phyloP scores from a whole-genome alignment of 2,113 vertebrate species.

The Paraplagusia blochii region DNA sequence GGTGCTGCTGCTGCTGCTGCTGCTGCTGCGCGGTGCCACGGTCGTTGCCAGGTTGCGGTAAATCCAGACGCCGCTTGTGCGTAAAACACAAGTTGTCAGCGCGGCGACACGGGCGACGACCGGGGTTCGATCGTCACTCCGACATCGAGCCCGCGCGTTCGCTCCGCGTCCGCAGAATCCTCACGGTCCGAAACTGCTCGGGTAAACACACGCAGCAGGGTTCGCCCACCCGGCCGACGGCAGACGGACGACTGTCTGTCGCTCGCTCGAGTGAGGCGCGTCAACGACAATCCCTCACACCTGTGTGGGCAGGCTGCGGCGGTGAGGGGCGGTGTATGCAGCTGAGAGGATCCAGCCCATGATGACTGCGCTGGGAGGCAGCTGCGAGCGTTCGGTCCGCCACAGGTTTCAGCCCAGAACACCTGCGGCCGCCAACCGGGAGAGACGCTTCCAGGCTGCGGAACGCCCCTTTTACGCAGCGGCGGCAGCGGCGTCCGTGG shows the following conservation, averaged over 20 bases:
- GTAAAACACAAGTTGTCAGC: slow-evolving; percentile 42
- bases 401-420: slow-evolving; percentile 69
- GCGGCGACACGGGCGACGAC: slow-evolving; percentile 6
- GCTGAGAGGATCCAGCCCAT: slow-evolving; percentile 39
- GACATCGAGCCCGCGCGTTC: slow-evolving; percentile 2
- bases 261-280: slow-evolving; percentile 38
- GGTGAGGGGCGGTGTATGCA: slow-evolving; percentile 9
- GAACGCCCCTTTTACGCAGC: slow-evolving; percentile 54
- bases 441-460: slow-evolving; percentile 35
- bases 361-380: slow-evolving; percentile 32
- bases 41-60: slow-evolving; percentile 27
- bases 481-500: neutral
- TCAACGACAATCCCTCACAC: slow-evolving; percentile 42
- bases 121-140: neutral
- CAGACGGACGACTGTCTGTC: slow-evolving; percentile 13
- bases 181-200: slow-evolving; percentile 19
- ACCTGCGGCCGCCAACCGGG: slow-evolving; percentile 57
- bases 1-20: too few species aligned
- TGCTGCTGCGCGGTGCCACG: slow-evolving; percentile 26
- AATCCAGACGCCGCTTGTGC: slow-evolving; percentile 47
- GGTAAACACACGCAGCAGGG: slow-evolving; percentile 39
- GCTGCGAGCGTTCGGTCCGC: slow-evolving; percentile 42
- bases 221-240: slow-evolving; percentile 26
- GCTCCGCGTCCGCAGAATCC: neutral
- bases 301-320: slow-evolving; percentile 37